phyloP scores from a whole-genome alignment of 2,797 vertebrate genomes.

The Sebastes flavidus region DNA sequence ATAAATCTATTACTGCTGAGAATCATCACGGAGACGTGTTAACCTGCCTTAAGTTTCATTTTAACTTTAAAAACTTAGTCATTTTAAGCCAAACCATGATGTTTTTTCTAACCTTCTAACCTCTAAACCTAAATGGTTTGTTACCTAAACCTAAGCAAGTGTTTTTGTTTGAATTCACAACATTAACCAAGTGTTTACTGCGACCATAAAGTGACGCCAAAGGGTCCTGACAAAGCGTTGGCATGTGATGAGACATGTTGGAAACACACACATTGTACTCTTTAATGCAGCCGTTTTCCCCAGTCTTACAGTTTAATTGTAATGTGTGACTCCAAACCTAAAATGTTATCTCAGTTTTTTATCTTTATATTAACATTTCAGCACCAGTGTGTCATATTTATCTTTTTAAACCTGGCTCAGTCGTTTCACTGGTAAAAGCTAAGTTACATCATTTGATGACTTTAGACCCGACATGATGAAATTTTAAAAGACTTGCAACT shows the following conservation, averaged over 20 bases:
- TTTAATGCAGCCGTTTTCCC: neutral
- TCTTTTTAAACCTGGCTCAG: neutral
- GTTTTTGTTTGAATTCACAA: neutral
- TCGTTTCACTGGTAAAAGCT: neutral
- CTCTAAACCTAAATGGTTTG: neutral
- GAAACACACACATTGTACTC: neutral
- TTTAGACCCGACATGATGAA: too few relatives aligned
- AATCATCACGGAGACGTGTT: constrained; percentile 69
- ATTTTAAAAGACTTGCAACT: too few relatives aligned
- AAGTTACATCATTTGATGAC: too few relatives aligned
- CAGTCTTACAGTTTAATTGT: neutral
- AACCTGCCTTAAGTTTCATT: constrained; percentile 30
- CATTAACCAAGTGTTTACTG: neutral
- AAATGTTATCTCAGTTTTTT: too few relatives aligned
- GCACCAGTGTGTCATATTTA: neutral
- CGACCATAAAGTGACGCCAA: neutral
- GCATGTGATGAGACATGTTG: neutral
- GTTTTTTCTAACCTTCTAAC: neutral
- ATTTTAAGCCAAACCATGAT: too few relatives aligned
- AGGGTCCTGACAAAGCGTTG: too few relatives aligned
- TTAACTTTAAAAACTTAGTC: too few relatives aligned
- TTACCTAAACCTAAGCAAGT: neutral
- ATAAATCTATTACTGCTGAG: constrained; percentile 75
- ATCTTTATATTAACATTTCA: too few relatives aligned
- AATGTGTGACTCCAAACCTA: neutral